Evolutionary conservation across 2,113 vertebrate genomes (phyloP).

Genomic region (Megaceryle maxima): DNA sequence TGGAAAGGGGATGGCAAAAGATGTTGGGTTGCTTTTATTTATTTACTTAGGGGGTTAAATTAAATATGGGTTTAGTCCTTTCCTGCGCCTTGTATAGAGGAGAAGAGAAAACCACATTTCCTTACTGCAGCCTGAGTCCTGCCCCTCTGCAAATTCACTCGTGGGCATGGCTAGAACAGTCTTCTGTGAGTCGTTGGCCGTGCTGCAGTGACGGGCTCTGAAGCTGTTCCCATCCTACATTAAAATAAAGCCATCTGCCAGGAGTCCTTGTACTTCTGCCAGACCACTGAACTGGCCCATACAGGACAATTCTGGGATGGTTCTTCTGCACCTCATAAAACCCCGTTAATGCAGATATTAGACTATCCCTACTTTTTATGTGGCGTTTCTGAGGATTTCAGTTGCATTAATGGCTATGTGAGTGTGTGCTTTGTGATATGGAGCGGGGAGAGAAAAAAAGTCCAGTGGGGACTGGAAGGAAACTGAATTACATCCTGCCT

Average conservation of each 20-base stretch:
- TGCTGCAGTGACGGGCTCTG: neutral
- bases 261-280: neutral
- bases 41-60: neutral
- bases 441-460: neutral
- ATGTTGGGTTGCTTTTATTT: neutral
- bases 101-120: neutral
- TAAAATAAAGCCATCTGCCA: neutral
- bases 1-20: neutral
- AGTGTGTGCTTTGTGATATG: neutral
- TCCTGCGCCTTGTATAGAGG: neutral
- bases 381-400: neutral
- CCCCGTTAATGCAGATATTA: neutral
- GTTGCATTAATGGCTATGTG: neutral
- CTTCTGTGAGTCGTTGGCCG: neutral
- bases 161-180: neutral
- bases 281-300: neutral
- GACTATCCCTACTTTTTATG: neutral
- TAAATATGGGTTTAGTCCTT: neutral
- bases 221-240: neutral
- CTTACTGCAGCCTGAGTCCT: neutral
- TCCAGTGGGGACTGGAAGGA: neutral
- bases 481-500: slow-evolving; percentile 17
- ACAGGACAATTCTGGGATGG: neutral
- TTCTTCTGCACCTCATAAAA: neutral
- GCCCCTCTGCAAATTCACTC: neutral